Conservation (phyloP, 2,888 invertebrate species). For the Palloptera scutellata region DNA sequence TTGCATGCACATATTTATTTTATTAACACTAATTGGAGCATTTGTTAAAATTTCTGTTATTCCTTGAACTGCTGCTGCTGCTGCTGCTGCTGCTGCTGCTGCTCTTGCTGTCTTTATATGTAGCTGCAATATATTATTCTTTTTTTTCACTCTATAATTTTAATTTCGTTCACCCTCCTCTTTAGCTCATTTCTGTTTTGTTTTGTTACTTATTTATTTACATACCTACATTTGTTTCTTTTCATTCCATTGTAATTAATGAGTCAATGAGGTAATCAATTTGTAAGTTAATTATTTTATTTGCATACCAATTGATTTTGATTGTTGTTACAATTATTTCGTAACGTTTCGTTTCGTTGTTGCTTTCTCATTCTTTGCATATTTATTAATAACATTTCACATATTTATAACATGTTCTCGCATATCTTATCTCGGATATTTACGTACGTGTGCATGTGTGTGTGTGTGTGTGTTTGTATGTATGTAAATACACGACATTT, state of each 20-base stretch:
- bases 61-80: conserved; percentile 20
- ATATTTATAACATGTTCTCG: conserved; percentile 26
- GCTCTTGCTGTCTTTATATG: too few relatives aligned
- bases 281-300: conserved; percentile 58
- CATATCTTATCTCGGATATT: neutral
- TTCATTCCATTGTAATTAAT: conserved; percentile 48
- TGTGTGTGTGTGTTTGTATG: neutral
- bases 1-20: conserved; percentile 25
- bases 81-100: too few relatives aligned
- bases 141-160: neutral
- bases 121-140: neutral
- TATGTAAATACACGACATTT: neutral
- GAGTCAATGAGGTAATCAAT: conserved; percentile 58
- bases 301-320: conserved; percentile 58
- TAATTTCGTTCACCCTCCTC: conserved; percentile 1
- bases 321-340: conserved; percentile 25
- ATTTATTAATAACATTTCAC: conserved; percentile 29
- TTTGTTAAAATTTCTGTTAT: conserved; percentile 35
- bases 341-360: conserved; percentile 5
- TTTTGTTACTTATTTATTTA: conserved; percentile 12
- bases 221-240: neutral
- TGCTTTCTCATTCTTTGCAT: conserved; percentile 17
- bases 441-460: neutral
- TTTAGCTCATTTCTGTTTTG: conserved; percentile 19
- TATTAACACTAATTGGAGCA: conserved; percentile 44